These are phyloP conservation scores for Pygoscelis antarcticus DNA, from an alignment of 2,113 vertebrate genomes.

Conservation along the genomic window DNA sequence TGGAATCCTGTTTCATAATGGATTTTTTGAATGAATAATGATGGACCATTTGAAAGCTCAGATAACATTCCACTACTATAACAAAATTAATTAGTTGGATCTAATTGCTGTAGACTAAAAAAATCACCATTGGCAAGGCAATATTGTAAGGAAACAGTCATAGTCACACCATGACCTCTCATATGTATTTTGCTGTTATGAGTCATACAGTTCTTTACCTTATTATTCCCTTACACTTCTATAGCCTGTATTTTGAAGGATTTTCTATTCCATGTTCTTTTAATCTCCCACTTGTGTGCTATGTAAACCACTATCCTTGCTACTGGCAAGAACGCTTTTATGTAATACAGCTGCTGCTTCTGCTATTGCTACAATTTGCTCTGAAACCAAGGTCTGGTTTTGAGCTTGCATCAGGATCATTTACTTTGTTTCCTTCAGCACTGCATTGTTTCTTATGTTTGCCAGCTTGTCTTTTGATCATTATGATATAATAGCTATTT, in stretches of 20 bases:
- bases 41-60: not conserved
- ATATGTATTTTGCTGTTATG: not conserved
- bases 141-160: not conserved
- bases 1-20: not conserved
- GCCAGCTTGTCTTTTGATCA: conserved; percentile 40
- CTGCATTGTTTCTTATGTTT: not conserved
- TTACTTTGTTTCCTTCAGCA: conserved; percentile 21
- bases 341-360: not conserved
- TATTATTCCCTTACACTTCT: not conserved
- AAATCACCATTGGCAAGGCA: not conserved
- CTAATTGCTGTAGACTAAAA: not conserved
- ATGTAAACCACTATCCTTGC: not conserved
- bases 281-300: conserved; percentile 1
- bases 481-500: not conserved
- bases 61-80: not conserved
- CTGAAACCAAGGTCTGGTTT: not conserved
- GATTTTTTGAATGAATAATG: not conserved
- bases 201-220: not conserved
- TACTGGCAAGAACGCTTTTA: conserved; percentile 31
- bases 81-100: not conserved
- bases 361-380: not conserved
- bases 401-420: not conserved
- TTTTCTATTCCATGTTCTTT: conserved; percentile 29
- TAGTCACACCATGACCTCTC: not conserved
- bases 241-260: not conserved